These are phyloP conservation scores for Bujurquina vittata DNA, from an alignment of 2,113 vertebrate genomes.

Conservation along the genomic window DNA sequence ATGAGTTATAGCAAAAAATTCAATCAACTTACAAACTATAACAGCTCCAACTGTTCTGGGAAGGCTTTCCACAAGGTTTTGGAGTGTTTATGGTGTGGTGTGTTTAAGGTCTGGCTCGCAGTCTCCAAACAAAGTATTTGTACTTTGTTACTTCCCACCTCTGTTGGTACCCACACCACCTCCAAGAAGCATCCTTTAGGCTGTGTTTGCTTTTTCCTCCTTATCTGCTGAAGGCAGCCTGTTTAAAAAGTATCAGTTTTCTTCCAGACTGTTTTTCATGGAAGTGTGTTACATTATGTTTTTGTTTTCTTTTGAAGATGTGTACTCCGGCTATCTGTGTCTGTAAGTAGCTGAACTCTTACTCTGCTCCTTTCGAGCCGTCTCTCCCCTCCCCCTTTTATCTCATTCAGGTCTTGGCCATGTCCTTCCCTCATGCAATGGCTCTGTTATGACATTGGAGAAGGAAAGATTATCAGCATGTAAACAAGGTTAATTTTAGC, in stretches of 20 bases:
- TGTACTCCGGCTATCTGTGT: neutral
- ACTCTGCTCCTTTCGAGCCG: neutral
- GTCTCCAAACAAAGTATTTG: too few relatives aligned
- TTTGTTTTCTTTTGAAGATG: too few relatives aligned
- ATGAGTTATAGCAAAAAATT: too few relatives aligned
- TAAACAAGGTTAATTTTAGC: conserved; percentile 75
- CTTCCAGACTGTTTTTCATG: neutral
- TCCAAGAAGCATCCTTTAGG: neutral
- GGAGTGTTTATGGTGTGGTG: too few relatives aligned
- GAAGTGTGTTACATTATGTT: neutral
- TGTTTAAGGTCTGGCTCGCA: too few relatives aligned
- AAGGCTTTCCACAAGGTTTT: too few relatives aligned
- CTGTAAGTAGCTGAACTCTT: neutral
- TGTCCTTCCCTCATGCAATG: conserved; percentile 39
- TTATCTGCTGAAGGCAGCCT: neutral
- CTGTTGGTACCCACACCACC: neutral
- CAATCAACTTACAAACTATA: too few relatives aligned
- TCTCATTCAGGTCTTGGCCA: conserved; percentile 17
- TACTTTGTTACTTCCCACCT: too few relatives aligned
- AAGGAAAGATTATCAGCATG: conserved; percentile 61
- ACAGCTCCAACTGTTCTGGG: too few relatives aligned
- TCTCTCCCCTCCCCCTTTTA: neutral
- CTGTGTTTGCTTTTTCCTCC: neutral
- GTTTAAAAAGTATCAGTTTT: neutral
- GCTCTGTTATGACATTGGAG: conserved; percentile 69